Percentiles rank a stretch among this genome's conserved stretches.
Conservation (phyloP, 2,113 vertebrate genomes). For the Callipepla squamata region DNA sequence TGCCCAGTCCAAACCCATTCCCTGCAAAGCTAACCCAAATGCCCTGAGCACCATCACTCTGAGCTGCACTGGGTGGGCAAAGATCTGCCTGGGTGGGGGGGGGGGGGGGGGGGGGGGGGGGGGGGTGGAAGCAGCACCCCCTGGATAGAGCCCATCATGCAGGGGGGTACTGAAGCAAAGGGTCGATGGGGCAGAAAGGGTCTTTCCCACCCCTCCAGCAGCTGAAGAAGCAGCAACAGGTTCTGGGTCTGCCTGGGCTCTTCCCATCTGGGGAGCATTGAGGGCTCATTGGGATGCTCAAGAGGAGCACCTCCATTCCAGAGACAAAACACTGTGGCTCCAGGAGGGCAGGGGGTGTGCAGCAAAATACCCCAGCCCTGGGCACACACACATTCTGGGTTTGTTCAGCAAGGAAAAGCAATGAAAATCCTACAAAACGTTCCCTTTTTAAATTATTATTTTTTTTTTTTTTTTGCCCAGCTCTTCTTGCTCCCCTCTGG, state of each 20-base stretch:
- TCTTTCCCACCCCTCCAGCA: not conserved
- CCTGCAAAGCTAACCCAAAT: not conserved
- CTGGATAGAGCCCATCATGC: not conserved
- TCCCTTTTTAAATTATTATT: fast-evolving
- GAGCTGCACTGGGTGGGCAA: not conserved
- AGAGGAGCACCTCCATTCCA: not conserved
- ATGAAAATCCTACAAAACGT: fast-evolving
- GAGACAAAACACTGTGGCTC: not conserved
- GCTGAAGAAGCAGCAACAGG: conserved; percentile 39
- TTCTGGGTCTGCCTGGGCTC: not conserved
- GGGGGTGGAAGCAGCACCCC: not conserved
- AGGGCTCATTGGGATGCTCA: not conserved
- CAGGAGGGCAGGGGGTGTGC: not conserved
- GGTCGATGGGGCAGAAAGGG: not conserved
- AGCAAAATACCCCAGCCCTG: not conserved
- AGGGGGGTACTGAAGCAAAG: not conserved
- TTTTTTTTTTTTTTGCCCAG: no score
- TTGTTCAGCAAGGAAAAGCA: not conserved
- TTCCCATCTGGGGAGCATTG: not conserved
- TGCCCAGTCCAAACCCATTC: not conserved
- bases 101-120: not conserved
- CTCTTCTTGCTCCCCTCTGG: fast-evolving
- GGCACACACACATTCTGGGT: fast-evolving
- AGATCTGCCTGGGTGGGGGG: not conserved
- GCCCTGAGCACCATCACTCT: fast-evolving